A percentile compares a stretch with the other conserved stretches of the same genome.
phyloP scores from a whole-genome alignment of 2,113 vertebrate species.

The Neomonachus schauinslandi region DNA sequence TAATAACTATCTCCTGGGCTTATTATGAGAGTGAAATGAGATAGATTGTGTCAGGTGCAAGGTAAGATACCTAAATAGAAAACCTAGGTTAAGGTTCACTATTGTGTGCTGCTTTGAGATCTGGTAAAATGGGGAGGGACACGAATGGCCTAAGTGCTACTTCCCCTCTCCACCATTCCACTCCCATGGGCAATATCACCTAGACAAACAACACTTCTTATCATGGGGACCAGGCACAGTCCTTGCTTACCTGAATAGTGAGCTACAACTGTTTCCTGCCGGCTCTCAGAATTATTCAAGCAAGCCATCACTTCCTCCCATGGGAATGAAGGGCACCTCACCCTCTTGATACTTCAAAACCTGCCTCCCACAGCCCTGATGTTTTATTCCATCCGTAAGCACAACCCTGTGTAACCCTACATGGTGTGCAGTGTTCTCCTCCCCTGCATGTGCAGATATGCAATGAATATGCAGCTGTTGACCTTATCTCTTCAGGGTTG shows the following conservation, averaged over 20 bases:
- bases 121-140: background rate
- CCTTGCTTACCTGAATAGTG: background rate
- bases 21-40: background rate
- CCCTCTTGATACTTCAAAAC: background rate
- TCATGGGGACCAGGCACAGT: background rate
- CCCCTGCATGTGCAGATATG: background rate
- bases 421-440: rapidly evolving
- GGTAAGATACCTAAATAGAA: background rate
- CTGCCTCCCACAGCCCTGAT: background rate
- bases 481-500: rapidly evolving
- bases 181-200: background rate
- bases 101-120: background rate
- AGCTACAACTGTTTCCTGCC: background rate
- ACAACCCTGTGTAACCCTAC: background rate
- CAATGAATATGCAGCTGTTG: background rate
- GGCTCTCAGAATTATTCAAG: background rate
- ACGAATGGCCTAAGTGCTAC: background rate
- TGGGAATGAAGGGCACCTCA: background rate
- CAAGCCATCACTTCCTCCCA: background rate
- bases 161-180: background rate
- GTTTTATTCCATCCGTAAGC: background rate
- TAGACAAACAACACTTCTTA: background rate
- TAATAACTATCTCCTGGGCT: background rate
- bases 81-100: background rate
- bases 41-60: background rate